Evolutionary conservation across 2,888 invertebrate genomes (phyloP).

Genomic region (Lagria hirta): DNA sequence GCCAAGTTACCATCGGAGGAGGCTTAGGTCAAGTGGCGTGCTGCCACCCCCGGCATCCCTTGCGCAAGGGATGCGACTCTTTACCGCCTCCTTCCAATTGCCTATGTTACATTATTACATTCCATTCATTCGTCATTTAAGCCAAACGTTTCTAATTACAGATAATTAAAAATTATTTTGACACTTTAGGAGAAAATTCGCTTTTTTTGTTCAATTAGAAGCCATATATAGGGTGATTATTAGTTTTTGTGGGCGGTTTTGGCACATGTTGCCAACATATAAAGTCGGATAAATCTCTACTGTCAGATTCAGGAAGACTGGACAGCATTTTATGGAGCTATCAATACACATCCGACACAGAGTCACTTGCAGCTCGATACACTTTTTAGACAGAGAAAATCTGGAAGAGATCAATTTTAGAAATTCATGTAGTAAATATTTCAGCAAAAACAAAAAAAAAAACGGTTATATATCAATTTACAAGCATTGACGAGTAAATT

Average conservation of each 20-base stretch:
- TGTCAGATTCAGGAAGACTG: slow-evolving; percentile 49
- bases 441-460: no score
- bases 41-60: slow-evolving; percentile 31
- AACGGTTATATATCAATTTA: no score
- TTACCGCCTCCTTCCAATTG: slow-evolving; percentile 19
- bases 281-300: slow-evolving; percentile 53
- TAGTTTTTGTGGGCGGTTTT: slow-evolving; percentile 49
- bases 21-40: slow-evolving; percentile 50
- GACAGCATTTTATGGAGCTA: slow-evolving; percentile 53
- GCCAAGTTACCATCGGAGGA: slow-evolving; percentile 53
- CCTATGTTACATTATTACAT: slow-evolving; percentile 28
- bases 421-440: no score
- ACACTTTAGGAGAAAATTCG: no score
- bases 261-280: slow-evolving; percentile 38
- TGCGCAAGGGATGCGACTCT: no score
- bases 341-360: slow-evolving; percentile 53
- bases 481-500: no score
- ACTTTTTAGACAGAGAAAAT: no score
- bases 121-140: slow-evolving; percentile 26
- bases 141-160: slow-evolving; percentile 15
- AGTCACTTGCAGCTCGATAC: slow-evolving; percentile 28
- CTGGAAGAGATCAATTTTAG: no score
- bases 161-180: no score
- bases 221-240: no score
- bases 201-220: no score